Evolutionary conservation across 2,113 vertebrate genomes (phyloP).

Genomic region (Pelecanus crispus): DNA sequence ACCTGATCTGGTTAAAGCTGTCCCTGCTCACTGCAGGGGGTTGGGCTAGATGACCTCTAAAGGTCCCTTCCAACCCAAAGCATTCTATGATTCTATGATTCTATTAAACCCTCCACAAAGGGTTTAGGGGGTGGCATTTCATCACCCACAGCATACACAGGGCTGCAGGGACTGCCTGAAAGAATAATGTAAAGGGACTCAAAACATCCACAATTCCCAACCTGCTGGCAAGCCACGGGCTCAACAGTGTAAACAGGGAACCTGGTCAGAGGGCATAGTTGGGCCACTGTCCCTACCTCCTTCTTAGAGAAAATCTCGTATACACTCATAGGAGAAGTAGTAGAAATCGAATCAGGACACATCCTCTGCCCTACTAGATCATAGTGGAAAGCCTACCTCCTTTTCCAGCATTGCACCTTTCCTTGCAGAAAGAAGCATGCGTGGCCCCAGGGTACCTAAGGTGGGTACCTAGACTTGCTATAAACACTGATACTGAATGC

Average conservation of each 20-base stretch:
- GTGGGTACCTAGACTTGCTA: neutral
- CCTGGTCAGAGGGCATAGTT: neutral
- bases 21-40: too few species aligned
- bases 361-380: neutral
- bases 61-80: too few species aligned
- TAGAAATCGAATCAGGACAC: neutral
- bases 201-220: neutral
- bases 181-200: neutral
- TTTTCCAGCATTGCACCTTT: neutral
- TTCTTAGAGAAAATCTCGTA: neutral
- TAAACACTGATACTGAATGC: neutral
- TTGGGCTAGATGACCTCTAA: too few species aligned
- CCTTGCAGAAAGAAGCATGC: rapidly evolving
- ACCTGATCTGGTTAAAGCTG: too few species aligned
- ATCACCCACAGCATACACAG: neutral
- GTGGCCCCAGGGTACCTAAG: neutral
- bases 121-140: neutral
- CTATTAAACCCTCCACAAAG: neutral
- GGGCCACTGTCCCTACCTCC: neutral
- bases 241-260: rapidly evolving
- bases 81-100: too few species aligned
- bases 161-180: neutral
- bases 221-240: neutral
- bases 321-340: neutral
- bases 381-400: neutral